Percentiles rank a stretch among this genome's conserved stretches.
Evolutionary conservation across 2,113 vertebrate genomes (phyloP).

Genomic region (Oryctolagus cuniculus): DNA sequence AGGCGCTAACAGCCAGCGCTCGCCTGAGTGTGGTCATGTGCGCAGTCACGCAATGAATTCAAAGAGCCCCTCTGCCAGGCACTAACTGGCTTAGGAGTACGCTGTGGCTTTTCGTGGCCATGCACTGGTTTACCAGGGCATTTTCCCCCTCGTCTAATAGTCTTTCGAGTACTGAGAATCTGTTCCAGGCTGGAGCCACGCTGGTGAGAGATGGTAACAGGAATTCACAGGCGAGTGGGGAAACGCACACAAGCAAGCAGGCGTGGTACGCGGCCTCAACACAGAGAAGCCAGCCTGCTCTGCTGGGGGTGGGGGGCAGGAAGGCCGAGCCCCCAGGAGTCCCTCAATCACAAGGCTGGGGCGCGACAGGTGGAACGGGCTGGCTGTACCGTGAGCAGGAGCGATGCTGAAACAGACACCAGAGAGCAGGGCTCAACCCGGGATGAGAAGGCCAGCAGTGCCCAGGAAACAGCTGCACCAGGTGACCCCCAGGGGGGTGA

Average conservation of each 20-base stretch:
- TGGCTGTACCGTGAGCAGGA: not conserved
- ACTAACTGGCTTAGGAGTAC: slow-evolving; percentile 24
- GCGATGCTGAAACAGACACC: not conserved
- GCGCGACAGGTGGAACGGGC: not conserved
- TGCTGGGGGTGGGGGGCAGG: not conserved
- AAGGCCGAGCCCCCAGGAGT: not conserved
- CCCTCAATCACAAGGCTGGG: not conserved
- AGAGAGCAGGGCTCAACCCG: too few species aligned
- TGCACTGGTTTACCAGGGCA: not conserved
- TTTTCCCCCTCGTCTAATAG: not conserved
- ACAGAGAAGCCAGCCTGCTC: not conserved
- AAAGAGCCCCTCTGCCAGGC: not conserved
- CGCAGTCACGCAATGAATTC: slow-evolving; percentile 4
- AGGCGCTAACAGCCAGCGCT: slow-evolving; percentile 35
- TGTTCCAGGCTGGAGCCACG: not conserved
- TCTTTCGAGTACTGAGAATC: slow-evolving; percentile 33
- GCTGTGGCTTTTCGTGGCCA: too few species aligned
- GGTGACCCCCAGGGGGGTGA: not conserved
- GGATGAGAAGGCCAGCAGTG: not conserved
- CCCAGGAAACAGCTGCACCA: not conserved
- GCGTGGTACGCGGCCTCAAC: rapidly evolving
- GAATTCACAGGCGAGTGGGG: not conserved
- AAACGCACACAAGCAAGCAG: not conserved
- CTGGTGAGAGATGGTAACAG: not conserved
- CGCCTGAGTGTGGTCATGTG: slow-evolving; percentile 2